Evolutionary conservation across 2,113 vertebrate species (phyloP).

Genomic region (Stegastes partitus): DNA sequence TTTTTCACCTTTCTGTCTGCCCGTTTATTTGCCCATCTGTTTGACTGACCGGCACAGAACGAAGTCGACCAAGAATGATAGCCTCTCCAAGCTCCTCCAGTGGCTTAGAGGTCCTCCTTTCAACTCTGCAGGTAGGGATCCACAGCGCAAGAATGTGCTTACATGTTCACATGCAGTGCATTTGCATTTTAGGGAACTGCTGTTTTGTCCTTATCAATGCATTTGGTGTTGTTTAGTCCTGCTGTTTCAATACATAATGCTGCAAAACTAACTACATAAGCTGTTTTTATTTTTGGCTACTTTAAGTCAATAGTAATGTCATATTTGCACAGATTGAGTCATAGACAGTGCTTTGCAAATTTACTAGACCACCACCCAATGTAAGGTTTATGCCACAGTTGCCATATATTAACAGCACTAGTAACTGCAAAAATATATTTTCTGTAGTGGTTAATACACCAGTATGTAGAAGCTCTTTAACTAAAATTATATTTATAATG

Average conservation of each 20-base stretch:
- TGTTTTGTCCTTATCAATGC: no score
- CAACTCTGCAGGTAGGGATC: constrained; percentile 91
- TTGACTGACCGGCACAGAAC: constrained; percentile 51
- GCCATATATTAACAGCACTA: no score
- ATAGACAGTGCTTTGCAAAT: no score
- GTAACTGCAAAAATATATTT: no score
- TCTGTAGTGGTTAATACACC: no score
- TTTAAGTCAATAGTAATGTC: background rate
- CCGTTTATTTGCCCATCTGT: constrained; percentile 30
- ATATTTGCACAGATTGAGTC: no score
- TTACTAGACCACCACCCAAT: no score
- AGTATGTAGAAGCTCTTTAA: no score
- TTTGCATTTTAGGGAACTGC: no score
- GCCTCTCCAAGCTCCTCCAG: constrained; percentile 85
- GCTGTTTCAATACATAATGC: background rate
- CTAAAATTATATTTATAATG: no score
- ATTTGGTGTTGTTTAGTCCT: background rate
- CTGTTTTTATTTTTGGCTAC: background rate
- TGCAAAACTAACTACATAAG: background rate
- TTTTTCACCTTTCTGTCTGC: constrained; percentile 32
- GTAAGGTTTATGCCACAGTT: no score
- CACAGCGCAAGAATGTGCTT: background rate
- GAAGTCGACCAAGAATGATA: constrained; percentile 85
- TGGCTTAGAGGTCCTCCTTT: constrained; percentile 91
- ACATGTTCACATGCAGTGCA: background rate